A percentile compares a stretch with the other conserved stretches of the same genome.
Conservation (phyloP, 2,113 vertebrate genomes). For the Dasyornis broadbenti region DNA sequence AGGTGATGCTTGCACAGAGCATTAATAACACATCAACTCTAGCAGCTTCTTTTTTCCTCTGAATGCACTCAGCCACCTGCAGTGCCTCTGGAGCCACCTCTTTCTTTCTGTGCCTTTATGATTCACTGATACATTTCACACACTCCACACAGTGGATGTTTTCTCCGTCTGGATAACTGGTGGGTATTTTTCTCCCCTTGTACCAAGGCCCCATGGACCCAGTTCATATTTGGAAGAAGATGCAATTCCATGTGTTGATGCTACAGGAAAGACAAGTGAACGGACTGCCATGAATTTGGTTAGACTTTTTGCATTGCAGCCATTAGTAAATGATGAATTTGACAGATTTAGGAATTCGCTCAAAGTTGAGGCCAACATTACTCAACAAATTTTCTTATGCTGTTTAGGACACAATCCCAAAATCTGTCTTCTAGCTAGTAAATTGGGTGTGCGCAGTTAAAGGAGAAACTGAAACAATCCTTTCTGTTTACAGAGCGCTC, state of each 20-base stretch:
- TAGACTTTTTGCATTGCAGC: not conserved
- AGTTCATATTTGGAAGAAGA: not conserved
- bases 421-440: not conserved
- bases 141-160: not conserved
- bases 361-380: not conserved
- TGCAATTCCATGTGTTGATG: not conserved
- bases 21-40: not conserved
- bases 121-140: not conserved
- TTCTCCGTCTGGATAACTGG: not conserved
- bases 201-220: not conserved
- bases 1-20: not conserved
- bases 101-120: not conserved
- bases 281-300: not conserved
- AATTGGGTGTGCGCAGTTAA: not conserved
- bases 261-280: not conserved
- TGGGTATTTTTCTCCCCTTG: not conserved
- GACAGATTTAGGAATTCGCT: not conserved
- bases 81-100: not conserved
- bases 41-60: not conserved
- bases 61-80: not conserved
- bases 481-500: not conserved
- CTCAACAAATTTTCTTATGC: not conserved
- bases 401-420: not conserved
- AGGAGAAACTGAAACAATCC: not conserved
- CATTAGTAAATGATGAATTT: not conserved